phyloP scores from a whole-genome alignment of 2,113 vertebrate species.

The Thamnophis sirtalis region DNA sequence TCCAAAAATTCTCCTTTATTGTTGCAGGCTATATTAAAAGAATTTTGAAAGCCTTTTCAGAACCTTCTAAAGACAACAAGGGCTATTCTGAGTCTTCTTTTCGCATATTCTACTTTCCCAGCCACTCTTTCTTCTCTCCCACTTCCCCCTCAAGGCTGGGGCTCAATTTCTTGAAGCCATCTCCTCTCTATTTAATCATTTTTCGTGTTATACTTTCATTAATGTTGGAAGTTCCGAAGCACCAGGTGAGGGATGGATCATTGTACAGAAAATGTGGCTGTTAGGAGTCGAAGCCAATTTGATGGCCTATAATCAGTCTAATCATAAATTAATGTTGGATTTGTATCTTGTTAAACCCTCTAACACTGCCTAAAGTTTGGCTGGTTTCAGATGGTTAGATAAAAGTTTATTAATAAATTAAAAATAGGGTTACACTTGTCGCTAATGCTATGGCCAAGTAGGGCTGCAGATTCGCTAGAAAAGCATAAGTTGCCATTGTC shows the following conservation, averaged over 20 bases:
- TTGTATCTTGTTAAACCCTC: neutral
- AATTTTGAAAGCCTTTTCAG: neutral
- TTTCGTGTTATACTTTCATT: neutral
- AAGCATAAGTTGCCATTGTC: neutral
- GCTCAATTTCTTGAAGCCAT: neutral
- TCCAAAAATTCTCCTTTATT: neutral
- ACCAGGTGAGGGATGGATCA: neutral
- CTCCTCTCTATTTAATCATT: neutral
- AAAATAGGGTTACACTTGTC: neutral
- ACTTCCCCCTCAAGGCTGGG: neutral
- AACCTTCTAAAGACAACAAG: neutral
- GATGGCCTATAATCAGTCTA: neutral
- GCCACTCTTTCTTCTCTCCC: neutral
- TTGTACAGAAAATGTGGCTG: neutral
- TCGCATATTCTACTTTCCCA: neutral
- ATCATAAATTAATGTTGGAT: neutral
- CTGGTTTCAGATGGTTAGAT: neutral
- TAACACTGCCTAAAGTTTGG: neutral
- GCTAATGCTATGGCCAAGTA: neutral
- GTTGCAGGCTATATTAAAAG: neutral
- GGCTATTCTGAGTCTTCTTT: neutral
- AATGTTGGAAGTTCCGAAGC: neutral
- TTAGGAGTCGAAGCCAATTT: neutral
- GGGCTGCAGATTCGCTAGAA: neutral
- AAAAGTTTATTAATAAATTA: neutral